A percentile compares a stretch with the other conserved stretches of the same genome.
phyloP scores from a whole-genome alignment of 2,113 vertebrate species.

The Platycercus adscitus region DNA sequence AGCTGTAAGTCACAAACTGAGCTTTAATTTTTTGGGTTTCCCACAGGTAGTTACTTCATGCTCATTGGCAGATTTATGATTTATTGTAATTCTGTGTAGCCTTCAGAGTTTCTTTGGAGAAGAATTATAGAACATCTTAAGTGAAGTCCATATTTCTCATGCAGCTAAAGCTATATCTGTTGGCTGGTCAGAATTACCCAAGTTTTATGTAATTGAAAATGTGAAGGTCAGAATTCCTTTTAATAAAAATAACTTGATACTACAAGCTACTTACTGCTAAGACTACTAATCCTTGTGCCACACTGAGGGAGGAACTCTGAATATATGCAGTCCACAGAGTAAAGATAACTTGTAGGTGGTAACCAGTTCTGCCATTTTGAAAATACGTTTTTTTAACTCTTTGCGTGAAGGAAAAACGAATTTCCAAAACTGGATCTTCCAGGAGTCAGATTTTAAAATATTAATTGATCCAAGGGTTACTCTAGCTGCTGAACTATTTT shows the following conservation, averaged over 20 bases:
- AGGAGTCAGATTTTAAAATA: background rate
- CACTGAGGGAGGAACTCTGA: background rate
- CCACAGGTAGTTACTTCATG: background rate
- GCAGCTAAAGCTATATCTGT: background rate
- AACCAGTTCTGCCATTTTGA: background rate
- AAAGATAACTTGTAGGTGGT: background rate
- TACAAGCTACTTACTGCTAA: background rate
- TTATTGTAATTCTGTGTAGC: background rate
- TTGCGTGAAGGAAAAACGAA: background rate
- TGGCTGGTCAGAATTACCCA: background rate
- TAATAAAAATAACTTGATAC: background rate
- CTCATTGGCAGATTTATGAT: background rate
- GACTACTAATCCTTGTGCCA: background rate
- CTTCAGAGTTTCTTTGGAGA: background rate
- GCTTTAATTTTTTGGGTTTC: background rate
- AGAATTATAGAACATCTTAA: background rate
- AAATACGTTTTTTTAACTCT: background rate
- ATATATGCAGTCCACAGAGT: background rate
- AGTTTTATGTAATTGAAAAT: background rate
- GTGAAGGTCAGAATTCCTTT: background rate
- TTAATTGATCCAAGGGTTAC: background rate
- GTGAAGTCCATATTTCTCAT: background rate
- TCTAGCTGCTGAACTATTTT: background rate
- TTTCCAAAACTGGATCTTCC: background rate
- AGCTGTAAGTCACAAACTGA: background rate